Base-by-base conservation (phyloP, 2,113 vertebrate species). In the Perca flavescens region DNA sequence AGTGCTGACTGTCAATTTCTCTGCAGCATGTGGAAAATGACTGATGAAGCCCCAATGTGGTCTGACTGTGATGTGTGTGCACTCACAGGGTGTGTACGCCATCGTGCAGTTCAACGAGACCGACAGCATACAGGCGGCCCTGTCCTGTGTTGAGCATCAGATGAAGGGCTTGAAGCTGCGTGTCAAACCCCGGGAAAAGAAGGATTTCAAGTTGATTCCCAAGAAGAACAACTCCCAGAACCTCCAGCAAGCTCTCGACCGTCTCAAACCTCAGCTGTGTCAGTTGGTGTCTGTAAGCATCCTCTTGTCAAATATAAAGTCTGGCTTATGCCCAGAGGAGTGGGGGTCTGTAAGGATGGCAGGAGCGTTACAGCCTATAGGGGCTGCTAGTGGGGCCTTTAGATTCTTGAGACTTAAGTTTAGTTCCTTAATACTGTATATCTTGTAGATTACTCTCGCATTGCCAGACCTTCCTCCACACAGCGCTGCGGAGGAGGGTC, bases 181-280 rank as follows among this genome's bases (percentile, higher is more conserved):
- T 0, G 95, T 99, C 34, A 97, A 96, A 65, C 96, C 95, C 1
- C 92, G 97, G 8, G 96, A 97, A 72, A 96, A 95, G 91, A 97
- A 97, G 77, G 95, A 95, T 4, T 98, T 97, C 85, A 96, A 96
- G 81, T 86, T 94, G 19, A 94, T 96, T n/a, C 92, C 93, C 17
- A 94, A 95, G 71, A 94, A 92, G 86, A 81, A 91, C 1, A 82
- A 93, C 54, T 0, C 81, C 46, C 70, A 87, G 62, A 58, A 89
- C 71, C 73, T 95, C 68, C 93, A 92, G 2, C 88, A 95, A n/a
- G 77, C 88, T 34, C 78, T 95, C 0, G 92, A 96, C 13, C 89
- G 88, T 40, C 90, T 98, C 64, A 92, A 84, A 65, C 89, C 85
- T 0, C 80, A 88, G 0, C 91, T 98, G 9, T 96, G 96, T 3